A percentile compares a stretch with the other conserved stretches of the same genome.
These are phyloP conservation scores for Ctenosaura bakeri DNA, from an alignment of 2,797 vertebrate species.

Conservation along the genomic window DNA sequence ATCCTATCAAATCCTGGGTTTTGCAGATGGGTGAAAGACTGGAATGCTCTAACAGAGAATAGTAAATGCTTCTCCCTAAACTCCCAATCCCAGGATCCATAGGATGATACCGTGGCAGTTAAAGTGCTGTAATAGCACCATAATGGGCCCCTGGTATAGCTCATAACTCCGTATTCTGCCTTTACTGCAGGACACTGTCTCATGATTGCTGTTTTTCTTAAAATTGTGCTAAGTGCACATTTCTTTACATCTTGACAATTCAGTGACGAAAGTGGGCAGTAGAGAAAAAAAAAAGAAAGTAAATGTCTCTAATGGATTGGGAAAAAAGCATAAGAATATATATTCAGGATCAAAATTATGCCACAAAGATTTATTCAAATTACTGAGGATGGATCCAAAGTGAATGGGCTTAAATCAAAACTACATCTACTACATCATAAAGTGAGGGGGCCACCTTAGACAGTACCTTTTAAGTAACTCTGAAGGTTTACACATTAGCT, in stretches of 20 bases:
- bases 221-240: not conserved
- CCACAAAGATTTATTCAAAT: not conserved
- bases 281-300: not conserved
- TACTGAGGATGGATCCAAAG: not conserved
- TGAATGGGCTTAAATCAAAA: not conserved
- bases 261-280: not conserved
- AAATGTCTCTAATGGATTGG: not conserved
- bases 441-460: not conserved
- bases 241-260: slow-evolving; percentile 1
- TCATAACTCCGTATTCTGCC: no score
- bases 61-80: no score
- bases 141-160: no score
- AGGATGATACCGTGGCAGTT: no score
- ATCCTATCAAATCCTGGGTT: no score
- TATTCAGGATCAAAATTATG: not conserved
- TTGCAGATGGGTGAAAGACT: no score
- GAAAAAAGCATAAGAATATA: not conserved
- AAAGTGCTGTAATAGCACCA: no score
- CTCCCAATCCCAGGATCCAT: no score
- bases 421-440: not conserved
- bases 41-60: no score
- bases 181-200: no score
- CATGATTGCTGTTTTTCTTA: not conserved
- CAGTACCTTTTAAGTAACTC: not conserved
- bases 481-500: not conserved